Base-by-base conservation (phyloP, 2,888 invertebrate species). In the Odontocerum albicorne region DNA sequence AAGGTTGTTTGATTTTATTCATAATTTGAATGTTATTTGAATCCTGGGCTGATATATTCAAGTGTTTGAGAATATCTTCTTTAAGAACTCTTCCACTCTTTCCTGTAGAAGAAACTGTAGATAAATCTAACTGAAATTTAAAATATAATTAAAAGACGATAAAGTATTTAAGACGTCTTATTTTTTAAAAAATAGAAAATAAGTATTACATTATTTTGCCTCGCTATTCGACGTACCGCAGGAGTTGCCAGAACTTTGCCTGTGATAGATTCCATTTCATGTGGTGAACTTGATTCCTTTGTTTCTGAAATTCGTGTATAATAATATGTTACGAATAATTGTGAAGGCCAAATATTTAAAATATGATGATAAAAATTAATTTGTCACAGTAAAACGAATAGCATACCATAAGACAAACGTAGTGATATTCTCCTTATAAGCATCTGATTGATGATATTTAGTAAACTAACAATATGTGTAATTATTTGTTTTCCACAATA, bases 11-110 rank as follows among this genome's bases (percentile, higher is more conserved):
- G 1, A 67, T 21, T 58, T 58, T 17, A 65, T 62, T 19, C 58
- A 31, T 21, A 66, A 66, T 44, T 70, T 66, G 16, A 72, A 59
- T 59, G 69, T 69, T 63, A 64, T 84, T 81, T 1, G 81, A 80
- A 54, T 73, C 75, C 7, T 80, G 73, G 7, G 82, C 74, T 56
- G 72, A 73, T 32, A 80, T 76, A 49, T 83, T 80, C 52, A 93
- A 69, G 68, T 83, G 83, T 49, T 79, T 75, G 33, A 97, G 72
- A 57, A 99, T 80, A 73, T 99, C 99, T 71, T 99, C 98, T 73
- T 99, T 99, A 40, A 98, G 78, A 16, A 99, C 84, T 63, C 99
- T 82, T 0, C 95, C 94, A 66, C 88, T 86, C 74, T 85, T 92
- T 2, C 99, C 99, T 1, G 88, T 90, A 2, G 90, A 85, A 63